Evolutionary conservation across 2,797 vertebrate genomes (phyloP).

Genomic region (Siniperca obscura): DNA sequence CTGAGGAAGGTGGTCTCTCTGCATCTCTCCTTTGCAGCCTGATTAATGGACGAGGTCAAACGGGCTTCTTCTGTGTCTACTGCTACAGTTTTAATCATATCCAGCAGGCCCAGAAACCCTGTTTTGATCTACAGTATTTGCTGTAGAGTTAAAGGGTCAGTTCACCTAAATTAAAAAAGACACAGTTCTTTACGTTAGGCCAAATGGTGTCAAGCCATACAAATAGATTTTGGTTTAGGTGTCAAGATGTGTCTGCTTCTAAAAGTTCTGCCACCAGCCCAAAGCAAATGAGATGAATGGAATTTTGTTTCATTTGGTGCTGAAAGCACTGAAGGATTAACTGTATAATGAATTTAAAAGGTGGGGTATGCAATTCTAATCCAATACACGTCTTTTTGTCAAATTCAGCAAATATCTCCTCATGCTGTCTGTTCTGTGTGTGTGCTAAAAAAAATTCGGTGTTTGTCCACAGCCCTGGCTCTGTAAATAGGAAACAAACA

Average conservation of each 20-base stretch:
- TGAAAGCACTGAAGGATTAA: background rate
- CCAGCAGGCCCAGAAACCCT: background rate
- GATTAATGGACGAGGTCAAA: slow-evolving; percentile 58
- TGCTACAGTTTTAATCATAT: slow-evolving; percentile 54
- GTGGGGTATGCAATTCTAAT: no score
- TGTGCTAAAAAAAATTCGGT: no score
- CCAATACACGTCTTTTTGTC: no score
- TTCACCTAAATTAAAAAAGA: slow-evolving; percentile 13
- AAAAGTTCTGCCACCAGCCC: background rate
- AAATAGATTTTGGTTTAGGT: background rate
- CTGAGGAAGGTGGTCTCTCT: slow-evolving; percentile 21
- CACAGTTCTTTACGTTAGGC: background rate
- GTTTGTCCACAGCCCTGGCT: no score
- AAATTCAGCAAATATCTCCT: no score
- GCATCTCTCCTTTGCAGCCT: slow-evolving; percentile 27
- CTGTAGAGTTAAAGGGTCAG: slow-evolving; percentile 15
- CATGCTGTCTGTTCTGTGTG: no score
- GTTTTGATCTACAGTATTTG: slow-evolving; percentile 27
- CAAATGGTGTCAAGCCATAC: slow-evolving; percentile 26
- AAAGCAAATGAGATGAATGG: background rate
- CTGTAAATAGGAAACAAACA: no score
- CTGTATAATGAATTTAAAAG: background rate
- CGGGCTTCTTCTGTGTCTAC: slow-evolving; percentile 18
- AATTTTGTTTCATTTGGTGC: background rate
- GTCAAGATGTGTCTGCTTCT: background rate